Evolutionary conservation across 2,113 vertebrate species (phyloP).

Genomic region (Odontesthes bonariensis): DNA sequence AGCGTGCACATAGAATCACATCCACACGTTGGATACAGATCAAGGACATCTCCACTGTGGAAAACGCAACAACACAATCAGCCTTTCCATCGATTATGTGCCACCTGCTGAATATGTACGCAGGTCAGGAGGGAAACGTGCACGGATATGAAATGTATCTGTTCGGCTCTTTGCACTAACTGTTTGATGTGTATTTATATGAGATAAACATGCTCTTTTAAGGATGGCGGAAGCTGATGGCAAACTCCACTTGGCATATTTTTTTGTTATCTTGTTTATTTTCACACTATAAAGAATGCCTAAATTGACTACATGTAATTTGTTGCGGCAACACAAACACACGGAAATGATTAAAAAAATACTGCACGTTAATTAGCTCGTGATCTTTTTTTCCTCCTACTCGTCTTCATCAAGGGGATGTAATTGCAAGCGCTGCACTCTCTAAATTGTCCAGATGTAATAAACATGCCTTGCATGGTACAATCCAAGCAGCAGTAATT

Average conservation of each 20-base stretch:
- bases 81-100: slow-evolving; percentile 51
- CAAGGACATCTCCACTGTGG: slow-evolving; percentile 59
- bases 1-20: slow-evolving; percentile 22
- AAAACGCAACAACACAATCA: slow-evolving; percentile 49
- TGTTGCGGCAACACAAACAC: neutral
- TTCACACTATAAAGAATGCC: neutral
- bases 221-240: neutral
- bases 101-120: slow-evolving; percentile 40
- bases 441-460: slow-evolving; percentile 30
- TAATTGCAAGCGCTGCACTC: slow-evolving; percentile 8
- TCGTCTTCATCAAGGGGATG: slow-evolving; percentile 7
- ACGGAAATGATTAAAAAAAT: slow-evolving; percentile 2
- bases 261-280: neutral
- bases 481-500: slow-evolving; percentile 36
- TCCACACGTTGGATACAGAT: slow-evolving; percentile 60
- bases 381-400: neutral
- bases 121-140: slow-evolving; percentile 41
- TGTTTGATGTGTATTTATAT: slow-evolving; percentile 37
- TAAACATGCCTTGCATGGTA: slow-evolving; percentile 22
- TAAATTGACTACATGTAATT: neutral
- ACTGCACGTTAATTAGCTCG: neutral
- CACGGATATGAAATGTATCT: slow-evolving; percentile 22
- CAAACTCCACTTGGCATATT: neutral
- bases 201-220: slow-evolving; percentile 31
- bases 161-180: slow-evolving; percentile 35